Percentiles rank a stretch among this genome's conserved stretches.
Conservation (phyloP, 2,797 vertebrate species). For the Lepilemur ruficaudatus region DNA sequence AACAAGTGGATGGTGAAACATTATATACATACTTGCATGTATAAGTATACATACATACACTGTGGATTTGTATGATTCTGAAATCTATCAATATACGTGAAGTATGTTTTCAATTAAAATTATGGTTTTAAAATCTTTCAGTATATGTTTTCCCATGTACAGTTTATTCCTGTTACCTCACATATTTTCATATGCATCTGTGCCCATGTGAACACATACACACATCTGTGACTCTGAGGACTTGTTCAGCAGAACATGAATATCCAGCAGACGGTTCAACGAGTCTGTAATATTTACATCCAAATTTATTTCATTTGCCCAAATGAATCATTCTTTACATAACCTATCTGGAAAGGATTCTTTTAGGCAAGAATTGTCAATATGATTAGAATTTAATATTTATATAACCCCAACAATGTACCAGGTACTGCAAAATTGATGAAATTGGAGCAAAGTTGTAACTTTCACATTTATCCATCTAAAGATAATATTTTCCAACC, state of each 20-base stretch:
- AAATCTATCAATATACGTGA: neutral
- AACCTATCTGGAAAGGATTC: conserved; percentile 42
- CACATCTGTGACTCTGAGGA: neutral
- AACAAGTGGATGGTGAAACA: neutral
- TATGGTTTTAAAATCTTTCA: neutral
- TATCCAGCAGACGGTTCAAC: neutral
- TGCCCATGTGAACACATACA: neutral
- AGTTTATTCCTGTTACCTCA: neutral
- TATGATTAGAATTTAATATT: conserved; percentile 62
- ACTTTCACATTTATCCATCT: conserved; percentile 34
- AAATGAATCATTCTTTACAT: conserved; percentile 59
- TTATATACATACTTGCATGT: neutral
- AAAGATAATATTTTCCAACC: conserved; percentile 61
- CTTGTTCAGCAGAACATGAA: neutral
- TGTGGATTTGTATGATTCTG: neutral
- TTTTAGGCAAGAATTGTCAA: conserved; percentile 54
- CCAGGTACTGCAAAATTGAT: conserved; percentile 34
- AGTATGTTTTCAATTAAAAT: neutral
- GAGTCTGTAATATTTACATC: neutral
- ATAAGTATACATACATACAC: rapidly evolving
- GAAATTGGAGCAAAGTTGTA: neutral
- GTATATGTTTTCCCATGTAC: neutral
- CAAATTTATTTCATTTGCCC: conserved; percentile 39
- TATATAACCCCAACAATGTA: conserved; percentile 48
- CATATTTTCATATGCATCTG: neutral